These are phyloP conservation scores for Drosophila colorata DNA, from an alignment of 2,888 invertebrate species.

Conservation along the genomic window DNA sequence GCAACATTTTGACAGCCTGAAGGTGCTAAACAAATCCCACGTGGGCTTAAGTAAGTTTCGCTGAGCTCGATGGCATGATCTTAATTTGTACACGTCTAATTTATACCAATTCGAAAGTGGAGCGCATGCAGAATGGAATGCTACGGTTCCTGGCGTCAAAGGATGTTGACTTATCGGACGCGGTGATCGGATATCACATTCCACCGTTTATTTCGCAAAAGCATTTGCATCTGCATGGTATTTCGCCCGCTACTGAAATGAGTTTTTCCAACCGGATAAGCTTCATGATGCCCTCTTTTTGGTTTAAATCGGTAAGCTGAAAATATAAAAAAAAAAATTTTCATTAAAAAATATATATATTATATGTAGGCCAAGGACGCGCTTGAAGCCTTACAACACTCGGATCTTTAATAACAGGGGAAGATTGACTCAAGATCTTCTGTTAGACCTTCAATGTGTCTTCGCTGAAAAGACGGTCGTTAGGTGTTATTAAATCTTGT, in stretches of 20 bases:
- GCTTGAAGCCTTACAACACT: constrained; percentile 18
- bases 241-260: constrained; percentile 93
- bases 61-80: constrained; percentile 5
- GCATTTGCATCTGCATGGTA: constrained; percentile 93
- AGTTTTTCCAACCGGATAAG: constrained; percentile 88
- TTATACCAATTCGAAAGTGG: constrained; percentile 86
- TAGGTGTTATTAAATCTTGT: no score
- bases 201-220: constrained; percentile 94
- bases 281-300: constrained; percentile 90
- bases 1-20: constrained; percentile 91
- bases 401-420: constrained; percentile 17
- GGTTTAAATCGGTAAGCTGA: constrained; percentile 92
- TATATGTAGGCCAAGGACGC: constrained; percentile 19
- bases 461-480: no score
- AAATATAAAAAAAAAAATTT: neutral
- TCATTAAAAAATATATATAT: neutral
- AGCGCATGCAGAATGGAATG: constrained; percentile 88
- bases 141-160: constrained; percentile 86
- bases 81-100: neutral
- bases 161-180: constrained; percentile 85
- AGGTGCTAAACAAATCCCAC: constrained; percentile 88
- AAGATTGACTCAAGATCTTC: no score
- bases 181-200: constrained; percentile 93
- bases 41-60: constrained; percentile 88
- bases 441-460: no score